These are phyloP conservation scores for Eupeodes latifasciatus DNA, from an alignment of 2,888 invertebrate species.

Conservation along the genomic window DNA sequence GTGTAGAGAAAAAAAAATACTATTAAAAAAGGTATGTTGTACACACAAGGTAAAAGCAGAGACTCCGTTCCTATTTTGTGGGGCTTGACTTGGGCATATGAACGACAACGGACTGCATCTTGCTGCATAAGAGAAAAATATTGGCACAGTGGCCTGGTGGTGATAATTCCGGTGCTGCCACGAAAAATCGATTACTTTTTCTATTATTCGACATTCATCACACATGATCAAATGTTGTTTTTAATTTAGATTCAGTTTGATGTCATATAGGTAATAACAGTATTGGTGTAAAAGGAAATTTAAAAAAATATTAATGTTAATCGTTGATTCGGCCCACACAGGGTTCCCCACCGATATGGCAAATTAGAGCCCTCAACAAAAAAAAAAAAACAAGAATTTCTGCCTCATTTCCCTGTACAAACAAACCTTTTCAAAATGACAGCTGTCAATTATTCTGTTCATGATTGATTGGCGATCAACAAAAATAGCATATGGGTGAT, in stretches of 20 bases:
- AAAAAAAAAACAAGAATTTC: no score
- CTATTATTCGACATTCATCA: background rate
- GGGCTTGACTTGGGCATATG: conserved; percentile 14
- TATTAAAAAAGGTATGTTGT: background rate
- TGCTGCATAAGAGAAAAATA: background rate
- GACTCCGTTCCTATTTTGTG: conserved; percentile 52
- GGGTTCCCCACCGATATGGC: no score
- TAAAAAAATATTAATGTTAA: no score
- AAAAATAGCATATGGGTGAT: no score
- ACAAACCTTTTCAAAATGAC: no score
- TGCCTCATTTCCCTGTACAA: no score
- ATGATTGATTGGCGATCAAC: no score
- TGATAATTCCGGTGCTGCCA: background rate
- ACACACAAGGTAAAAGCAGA: conserved; percentile 24
- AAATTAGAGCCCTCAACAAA: no score
- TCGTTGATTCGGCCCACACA: no score
- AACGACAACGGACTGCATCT: conserved; percentile 4
- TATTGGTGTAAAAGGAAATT: no score
- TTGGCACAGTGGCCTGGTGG: background rate
- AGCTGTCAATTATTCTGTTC: no score
- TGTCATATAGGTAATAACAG: no score
- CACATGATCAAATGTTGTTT: background rate
- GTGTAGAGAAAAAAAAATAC: background rate
- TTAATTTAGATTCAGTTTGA: background rate
- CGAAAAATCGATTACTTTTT: background rate